Base-by-base conservation (phyloP, 2,797 vertebrate genomes). In the Arnoldichthys spilopterus region DNA sequence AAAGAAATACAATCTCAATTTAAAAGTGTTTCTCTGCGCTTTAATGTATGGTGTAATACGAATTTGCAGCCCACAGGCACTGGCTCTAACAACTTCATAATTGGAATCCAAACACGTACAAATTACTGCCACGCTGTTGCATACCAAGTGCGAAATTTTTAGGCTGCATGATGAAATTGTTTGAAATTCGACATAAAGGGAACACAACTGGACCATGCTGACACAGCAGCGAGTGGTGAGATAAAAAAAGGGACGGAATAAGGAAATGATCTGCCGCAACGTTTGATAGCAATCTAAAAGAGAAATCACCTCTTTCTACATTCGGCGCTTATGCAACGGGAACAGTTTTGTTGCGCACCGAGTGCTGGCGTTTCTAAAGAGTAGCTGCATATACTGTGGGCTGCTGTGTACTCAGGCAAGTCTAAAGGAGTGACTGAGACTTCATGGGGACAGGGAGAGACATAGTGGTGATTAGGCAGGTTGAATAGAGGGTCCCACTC, bases 41-140 rank as follows among this genome's bases (percentile, higher is more conserved):
- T 93, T 92, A 92, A 94, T 90, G 90, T 92, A 92, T 89, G 89
- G 90, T 89, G 91, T 93, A 91, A 92, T 93, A 92, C 89, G 90
- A 89, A 89, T 90, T 88, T 91, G 88, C 90, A 92, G 89, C 91
- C 92, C 91, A 94, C 85, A 78, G 93, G 91, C 90, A 89, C 88
- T 82, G 85, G 89, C 89, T 92, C 90, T 90, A 93, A 91, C 92
- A 91, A 91, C 90, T 91, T 88, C 88, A 91, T 94, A 92, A 94
- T 93, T 93, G 93, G 90, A 94, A 94, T 90, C 91, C 91, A 93
- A 93, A 93, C 93, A 93, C 90, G 90, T 93, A 92, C 91, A 93
- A 92, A 93, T 92, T 92, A 91, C 91, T 83, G 84, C 87, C 83
- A 82, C 86, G 89, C 89, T 88, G 85, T 88, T 90, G 92, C 93